Evolutionary conservation across 2,888 invertebrate species (phyloP).

Genomic region (Crepidodera aurea): DNA sequence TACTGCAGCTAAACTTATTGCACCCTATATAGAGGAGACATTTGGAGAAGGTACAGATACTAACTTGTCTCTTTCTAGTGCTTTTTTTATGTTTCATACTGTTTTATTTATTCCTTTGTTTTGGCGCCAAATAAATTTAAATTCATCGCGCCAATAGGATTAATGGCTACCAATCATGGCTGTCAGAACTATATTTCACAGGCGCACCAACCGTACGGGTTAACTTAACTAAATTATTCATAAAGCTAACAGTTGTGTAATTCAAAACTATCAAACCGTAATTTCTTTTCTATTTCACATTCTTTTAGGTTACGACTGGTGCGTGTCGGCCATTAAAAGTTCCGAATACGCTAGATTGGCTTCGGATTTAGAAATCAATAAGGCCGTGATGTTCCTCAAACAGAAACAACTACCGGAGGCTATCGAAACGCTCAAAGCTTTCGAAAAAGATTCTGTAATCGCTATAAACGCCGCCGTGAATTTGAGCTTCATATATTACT

Average conservation of each 20-base stretch:
- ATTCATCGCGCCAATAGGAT: too few species aligned
- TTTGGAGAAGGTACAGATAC: conserved; percentile 74
- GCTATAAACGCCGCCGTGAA: conserved; percentile 87
- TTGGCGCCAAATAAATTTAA: too few species aligned
- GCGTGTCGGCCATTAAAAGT: conserved; percentile 91
- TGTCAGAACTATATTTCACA: too few species aligned
- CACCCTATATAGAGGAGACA: conserved; percentile 79
- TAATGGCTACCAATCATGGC: too few species aligned
- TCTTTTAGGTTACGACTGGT: conserved; percentile 76
- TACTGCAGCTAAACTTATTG: conserved; percentile 88
- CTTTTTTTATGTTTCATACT: too few species aligned
- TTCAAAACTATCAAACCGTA: too few species aligned
- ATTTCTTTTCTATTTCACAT: too few species aligned
- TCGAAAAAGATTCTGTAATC: conserved; percentile 85
- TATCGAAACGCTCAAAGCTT: conserved; percentile 83
- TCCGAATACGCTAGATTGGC: conserved; percentile 86
- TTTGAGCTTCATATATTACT: conserved; percentile 82
- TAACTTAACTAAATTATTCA: too few species aligned
- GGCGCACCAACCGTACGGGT: too few species aligned
- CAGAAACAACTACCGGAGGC: conserved; percentile 83
- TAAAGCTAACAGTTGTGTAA: too few species aligned
- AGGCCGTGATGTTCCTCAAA: conserved; percentile 84
- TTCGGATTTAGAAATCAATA: conserved; percentile 89
- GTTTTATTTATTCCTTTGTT: too few species aligned
- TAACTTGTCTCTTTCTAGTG: too few species aligned